Percentiles rank a stretch among this genome's conserved stretches.
Evolutionary conservation across 2,113 vertebrate genomes (phyloP).

Genomic region (Thunnus maccoyii): DNA sequence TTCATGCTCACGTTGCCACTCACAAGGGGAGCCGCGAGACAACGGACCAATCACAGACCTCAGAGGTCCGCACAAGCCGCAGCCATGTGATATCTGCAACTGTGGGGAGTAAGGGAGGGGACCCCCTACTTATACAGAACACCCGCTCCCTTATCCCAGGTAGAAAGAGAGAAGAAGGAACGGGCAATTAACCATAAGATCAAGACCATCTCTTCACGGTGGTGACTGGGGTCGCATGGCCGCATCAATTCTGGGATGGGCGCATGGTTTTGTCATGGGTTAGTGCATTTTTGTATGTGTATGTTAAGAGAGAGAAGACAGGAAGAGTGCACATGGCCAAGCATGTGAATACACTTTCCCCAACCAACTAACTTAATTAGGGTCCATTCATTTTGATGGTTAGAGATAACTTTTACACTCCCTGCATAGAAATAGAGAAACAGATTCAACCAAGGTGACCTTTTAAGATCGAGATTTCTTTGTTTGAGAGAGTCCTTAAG

Average conservation of each 20-base stretch:
- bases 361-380: constrained; percentile 9
- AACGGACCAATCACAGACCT: constrained; percentile 68
- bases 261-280: constrained; percentile 26
- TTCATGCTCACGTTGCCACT: constrained; percentile 76
- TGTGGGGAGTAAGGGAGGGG: constrained; percentile 49
- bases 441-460: neutral
- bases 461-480: neutral
- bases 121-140: constrained; percentile 19
- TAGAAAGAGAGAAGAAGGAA: constrained; percentile 38
- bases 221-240: neutral
- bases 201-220: constrained; percentile 21
- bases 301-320: neutral
- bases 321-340: constrained; percentile 41
- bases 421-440: neutral
- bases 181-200: constrained; percentile 42
- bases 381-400: neutral
- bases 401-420: neutral
- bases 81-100: constrained; percentile 75
- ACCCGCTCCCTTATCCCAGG: constrained; percentile 12
- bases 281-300: constrained; percentile 8
- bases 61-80: constrained; percentile 58
- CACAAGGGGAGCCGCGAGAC: constrained; percentile 52
- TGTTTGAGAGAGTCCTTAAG: neutral
- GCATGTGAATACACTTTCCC: constrained; percentile 60
- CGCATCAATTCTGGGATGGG: neutral